These are phyloP conservation scores for Lutjanus campechanus DNA, from an alignment of 2,797 vertebrate species.

Conservation along the genomic window DNA sequence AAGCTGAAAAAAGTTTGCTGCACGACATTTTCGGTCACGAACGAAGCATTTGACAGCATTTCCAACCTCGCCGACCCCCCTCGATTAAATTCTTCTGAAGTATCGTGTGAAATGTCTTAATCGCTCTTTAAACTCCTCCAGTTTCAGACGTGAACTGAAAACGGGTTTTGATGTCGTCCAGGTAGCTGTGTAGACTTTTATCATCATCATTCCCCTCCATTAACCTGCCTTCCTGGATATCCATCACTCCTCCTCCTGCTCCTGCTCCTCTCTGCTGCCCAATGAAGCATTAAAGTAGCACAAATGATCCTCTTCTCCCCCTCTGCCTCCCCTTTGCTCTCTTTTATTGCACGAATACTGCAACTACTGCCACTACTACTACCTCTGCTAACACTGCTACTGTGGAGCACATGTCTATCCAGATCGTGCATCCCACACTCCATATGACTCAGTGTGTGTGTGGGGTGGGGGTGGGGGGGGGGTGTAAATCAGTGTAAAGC, in stretches of 20 bases:
- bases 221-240: constrained; percentile 34
- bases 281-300: constrained; percentile 33
- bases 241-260: constrained; percentile 20
- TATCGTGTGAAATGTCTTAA: not conserved
- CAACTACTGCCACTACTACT: not conserved
- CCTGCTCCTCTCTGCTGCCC: constrained; percentile 9
- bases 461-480: not conserved
- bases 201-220: constrained; percentile 26
- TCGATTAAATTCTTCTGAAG: not conserved
- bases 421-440: not conserved
- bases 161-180: not conserved
- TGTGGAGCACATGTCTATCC: not conserved
- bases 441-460: not conserved
- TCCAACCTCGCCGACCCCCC: no score
- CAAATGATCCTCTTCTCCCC: constrained; percentile 2
- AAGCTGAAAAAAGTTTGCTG: not conserved
- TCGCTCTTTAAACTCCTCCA: not conserved
- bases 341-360: not conserved
- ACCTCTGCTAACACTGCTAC: not conserved
- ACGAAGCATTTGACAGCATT: not conserved
- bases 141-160: not conserved
- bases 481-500: not conserved
- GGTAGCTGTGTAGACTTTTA: not conserved
- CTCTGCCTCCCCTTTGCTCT: not conserved
- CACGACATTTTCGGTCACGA: not conserved